A percentile compares a stretch with the other conserved stretches of the same genome.
Evolutionary conservation across 2,113 vertebrate species (phyloP).

Genomic region (Pachycephala philippinensis): DNA sequence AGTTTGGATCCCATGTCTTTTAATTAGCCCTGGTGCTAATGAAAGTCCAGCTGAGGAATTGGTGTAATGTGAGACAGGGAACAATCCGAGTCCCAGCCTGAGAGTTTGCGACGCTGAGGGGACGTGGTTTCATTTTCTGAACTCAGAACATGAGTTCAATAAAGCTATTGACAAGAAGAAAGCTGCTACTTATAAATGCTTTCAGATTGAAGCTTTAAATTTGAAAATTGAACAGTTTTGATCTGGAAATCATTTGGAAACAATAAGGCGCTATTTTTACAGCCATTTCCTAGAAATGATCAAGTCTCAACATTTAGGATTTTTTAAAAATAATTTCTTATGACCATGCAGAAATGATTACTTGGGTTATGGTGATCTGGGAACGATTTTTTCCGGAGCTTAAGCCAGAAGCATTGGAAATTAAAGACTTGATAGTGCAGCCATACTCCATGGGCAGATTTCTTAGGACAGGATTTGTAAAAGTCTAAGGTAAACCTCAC

Average conservation of each 20-base stretch:
- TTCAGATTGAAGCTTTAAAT: neutral
- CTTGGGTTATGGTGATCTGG: neutral
- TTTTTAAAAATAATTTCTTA: neutral
- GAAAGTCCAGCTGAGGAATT: neutral
- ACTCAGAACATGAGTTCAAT: neutral
- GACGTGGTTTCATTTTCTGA: neutral
- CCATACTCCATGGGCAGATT: neutral
- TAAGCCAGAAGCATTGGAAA: neutral
- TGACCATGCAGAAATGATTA: neutral
- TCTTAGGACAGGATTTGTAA: neutral
- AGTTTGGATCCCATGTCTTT: neutral
- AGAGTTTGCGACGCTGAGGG: neutral
- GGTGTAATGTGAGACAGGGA: neutral
- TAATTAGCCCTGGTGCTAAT: neutral
- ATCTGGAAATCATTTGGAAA: constrained; percentile 28
- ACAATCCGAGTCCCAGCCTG: neutral
- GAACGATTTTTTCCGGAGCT: neutral
- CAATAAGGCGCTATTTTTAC: neutral
- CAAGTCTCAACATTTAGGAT: neutral
- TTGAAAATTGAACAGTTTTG: neutral
- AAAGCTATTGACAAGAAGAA: neutral
- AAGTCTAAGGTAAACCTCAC: neutral
- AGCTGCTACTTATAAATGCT: neutral
- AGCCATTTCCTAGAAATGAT: neutral
- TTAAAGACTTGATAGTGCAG: neutral